Conservation (phyloP, 2,113 vertebrate species). For the Leuciscus idus region DNA sequence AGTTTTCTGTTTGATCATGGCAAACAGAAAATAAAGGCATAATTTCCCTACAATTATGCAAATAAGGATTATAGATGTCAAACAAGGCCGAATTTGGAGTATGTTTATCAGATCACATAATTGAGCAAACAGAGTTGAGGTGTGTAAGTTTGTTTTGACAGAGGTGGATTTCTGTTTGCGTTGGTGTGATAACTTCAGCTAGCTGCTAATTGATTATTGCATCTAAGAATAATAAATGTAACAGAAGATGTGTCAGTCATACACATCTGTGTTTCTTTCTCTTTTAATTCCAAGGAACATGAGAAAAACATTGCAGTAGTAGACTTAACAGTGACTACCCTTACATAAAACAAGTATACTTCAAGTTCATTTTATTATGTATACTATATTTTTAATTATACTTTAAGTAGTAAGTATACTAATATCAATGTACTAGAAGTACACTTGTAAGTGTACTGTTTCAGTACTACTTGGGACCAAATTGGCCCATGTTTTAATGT, state of each 20-base stretch:
- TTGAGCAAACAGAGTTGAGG: constrained; percentile 27
- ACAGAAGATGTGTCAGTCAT: constrained; percentile 12
- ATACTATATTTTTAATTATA: no score
- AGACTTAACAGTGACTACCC: no score
- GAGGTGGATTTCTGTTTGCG: neutral
- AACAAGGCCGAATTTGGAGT: constrained; percentile 5
- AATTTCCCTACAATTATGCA: neutral
- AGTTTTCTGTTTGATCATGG: neutral
- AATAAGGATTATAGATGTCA: constrained; percentile 22
- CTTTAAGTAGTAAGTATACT: no score
- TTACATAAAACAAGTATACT: no score
- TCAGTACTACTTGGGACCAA: no score
- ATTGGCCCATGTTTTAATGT: no score
- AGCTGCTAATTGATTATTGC: constrained; percentile 44
- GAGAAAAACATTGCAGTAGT: no score
- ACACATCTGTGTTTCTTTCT: neutral
- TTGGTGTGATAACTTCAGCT: constrained; percentile 8
- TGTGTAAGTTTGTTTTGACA: neutral
- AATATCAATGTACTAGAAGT: no score
- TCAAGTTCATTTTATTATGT: no score
- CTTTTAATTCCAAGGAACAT: neutral
- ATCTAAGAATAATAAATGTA: neutral
- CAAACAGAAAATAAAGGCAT: neutral
- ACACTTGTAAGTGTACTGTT: no score
- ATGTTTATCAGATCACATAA: constrained; percentile 42